Conservation (phyloP, 2,797 vertebrate genomes). For the Coluber constrictor region DNA sequence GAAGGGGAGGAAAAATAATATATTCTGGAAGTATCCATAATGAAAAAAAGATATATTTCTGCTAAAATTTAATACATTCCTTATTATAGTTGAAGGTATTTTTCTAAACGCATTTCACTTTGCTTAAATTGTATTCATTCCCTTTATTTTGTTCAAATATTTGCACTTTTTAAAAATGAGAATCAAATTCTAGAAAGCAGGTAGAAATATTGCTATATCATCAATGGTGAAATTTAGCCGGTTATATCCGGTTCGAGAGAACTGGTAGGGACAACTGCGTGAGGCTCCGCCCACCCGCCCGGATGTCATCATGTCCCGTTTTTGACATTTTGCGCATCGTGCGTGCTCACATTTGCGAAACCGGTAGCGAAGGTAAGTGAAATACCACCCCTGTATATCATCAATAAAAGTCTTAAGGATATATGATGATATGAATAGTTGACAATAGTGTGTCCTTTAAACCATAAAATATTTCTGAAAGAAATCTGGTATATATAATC, state of each 20-base stretch:
- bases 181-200: neutral
- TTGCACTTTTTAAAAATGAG: neutral
- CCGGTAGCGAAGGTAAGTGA: too few relatives aligned
- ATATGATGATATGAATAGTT: neutral
- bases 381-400: too few relatives aligned
- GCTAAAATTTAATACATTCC: neutral
- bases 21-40: neutral
- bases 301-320: too few relatives aligned
- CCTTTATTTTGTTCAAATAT: neutral
- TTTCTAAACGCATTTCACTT: neutral
- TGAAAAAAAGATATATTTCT: neutral
- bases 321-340: rapidly evolving
- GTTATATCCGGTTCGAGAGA: too few relatives aligned
- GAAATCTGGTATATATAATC: neutral
- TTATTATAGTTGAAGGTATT: neutral
- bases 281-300: too few relatives aligned
- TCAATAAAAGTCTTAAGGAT: neutral
- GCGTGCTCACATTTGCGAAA: too few relatives aligned
- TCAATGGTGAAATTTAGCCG: neutral
- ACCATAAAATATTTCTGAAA: neutral
- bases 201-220: neutral
- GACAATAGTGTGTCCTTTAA: neutral
- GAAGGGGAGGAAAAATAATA: neutral
- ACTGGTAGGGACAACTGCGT: too few relatives aligned
- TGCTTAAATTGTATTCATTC: neutral